Conservation (phyloP, 1,140 invertebrate genomes). For the Aphelinus atriplicis region DNA sequence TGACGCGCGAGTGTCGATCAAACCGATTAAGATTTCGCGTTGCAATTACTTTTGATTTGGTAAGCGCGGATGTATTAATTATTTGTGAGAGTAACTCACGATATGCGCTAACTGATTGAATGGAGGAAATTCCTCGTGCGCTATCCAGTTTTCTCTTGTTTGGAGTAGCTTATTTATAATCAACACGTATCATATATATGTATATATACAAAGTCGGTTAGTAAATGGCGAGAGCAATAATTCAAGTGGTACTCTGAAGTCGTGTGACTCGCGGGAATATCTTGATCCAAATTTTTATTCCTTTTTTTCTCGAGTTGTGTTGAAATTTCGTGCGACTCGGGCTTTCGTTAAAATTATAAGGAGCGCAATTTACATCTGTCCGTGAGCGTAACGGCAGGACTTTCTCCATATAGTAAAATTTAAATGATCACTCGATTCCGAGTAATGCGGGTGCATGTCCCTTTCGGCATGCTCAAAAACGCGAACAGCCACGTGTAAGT, state of each 20-base stretch:
- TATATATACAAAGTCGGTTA: not conserved
- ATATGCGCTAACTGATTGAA: not conserved
- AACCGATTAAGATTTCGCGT: not conserved
- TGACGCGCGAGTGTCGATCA: too few relatives aligned
- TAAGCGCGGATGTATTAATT: constrained; percentile 14
- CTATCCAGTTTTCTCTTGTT: constrained; percentile 8
- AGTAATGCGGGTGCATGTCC: not conserved
- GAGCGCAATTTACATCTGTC: not conserved
- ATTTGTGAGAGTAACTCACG: constrained; percentile 4
- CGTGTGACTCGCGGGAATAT: constrained; percentile 16
- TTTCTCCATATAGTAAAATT: not conserved
- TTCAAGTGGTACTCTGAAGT: constrained; percentile 4
- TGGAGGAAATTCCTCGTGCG: not conserved
- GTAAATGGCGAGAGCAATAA: not conserved
- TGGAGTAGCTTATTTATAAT: not conserved
- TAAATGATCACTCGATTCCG: constrained; percentile 9
- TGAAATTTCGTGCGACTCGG: constrained; percentile 27
- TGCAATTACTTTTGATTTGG: constrained; percentile 4
- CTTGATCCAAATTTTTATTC: constrained; percentile 9
- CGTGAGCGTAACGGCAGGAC: constrained; percentile 2
- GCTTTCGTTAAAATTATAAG: constrained; percentile 5
- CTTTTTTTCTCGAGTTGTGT: not conserved
- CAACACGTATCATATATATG: not conserved
- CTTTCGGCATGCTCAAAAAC: not conserved
- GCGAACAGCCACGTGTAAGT: constrained; percentile 10